Conservation (phyloP, 2,888 invertebrate species). For the Pollenia amentaria region DNA sequence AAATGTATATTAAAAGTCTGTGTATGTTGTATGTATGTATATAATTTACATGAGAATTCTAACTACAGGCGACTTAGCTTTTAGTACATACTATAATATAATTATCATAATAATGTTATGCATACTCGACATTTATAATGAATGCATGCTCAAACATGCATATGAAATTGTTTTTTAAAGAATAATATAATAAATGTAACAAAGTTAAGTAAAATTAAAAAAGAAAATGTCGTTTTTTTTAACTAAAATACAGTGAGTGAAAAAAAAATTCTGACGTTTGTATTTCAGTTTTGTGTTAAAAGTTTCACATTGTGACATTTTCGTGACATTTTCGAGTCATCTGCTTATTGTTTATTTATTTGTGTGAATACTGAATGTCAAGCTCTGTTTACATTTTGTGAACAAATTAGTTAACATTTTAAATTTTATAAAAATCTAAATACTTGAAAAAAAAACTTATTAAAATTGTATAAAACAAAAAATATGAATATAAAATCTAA, state of each 20-base stretch:
- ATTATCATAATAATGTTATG: constrained; percentile 66
- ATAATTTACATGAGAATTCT: constrained; percentile 78
- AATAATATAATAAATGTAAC: constrained; percentile 16
- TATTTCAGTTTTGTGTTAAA: too few relatives aligned
- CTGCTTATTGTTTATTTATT: too few relatives aligned
- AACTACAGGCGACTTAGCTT: constrained; percentile 79
- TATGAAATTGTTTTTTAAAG: constrained; percentile 21
- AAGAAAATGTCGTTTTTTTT: neutral
- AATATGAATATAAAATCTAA: too few relatives aligned
- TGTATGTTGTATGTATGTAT: constrained; percentile 56
- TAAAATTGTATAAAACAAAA: too few relatives aligned
- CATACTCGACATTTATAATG: constrained; percentile 72
- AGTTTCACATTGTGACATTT: too few relatives aligned
- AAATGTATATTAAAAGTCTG: too few relatives aligned
- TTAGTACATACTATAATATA: constrained; percentile 57
- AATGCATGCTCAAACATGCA: constrained; percentile 67
- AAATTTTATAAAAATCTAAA: too few relatives aligned
- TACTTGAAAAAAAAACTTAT: too few relatives aligned
- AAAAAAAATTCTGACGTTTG: neutral
- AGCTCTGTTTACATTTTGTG: too few relatives aligned
- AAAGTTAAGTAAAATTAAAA: constrained; percentile 19
- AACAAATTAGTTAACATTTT: too few relatives aligned
- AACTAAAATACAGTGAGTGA: constrained; percentile 37
- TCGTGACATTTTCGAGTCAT: too few relatives aligned
- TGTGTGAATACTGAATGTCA: too few relatives aligned